phyloP scores from a whole-genome alignment of 1,140 invertebrate species.

The Holcopasites calliopsidis region DNA sequence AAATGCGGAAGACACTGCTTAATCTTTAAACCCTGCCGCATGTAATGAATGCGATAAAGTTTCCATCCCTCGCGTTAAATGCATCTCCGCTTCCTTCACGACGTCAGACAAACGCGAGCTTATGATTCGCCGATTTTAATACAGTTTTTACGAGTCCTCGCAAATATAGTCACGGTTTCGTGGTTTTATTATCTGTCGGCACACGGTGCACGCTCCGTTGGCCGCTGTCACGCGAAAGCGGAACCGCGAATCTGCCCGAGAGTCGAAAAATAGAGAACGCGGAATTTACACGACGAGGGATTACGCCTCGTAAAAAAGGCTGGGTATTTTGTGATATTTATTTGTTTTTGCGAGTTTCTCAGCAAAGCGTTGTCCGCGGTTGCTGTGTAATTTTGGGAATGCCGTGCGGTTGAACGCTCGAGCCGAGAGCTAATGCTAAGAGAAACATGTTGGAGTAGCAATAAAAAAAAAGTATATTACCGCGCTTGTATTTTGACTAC shows the following conservation, averaged over 20 bases:
- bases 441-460: neutral
- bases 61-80: neutral
- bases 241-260: neutral
- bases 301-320: neutral
- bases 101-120: neutral
- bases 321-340: neutral
- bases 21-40: no score
- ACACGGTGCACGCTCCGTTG: constrained; percentile 3
- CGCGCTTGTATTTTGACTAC: neutral
- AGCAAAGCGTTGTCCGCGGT: neutral
- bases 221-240: constrained; percentile 1
- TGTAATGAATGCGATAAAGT: no score
- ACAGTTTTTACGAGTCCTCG: constrained; percentile 17
- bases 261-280: neutral
- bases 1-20: no score
- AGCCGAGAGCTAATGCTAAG: neutral
- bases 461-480: neutral
- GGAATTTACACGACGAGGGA: neutral
- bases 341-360: neutral
- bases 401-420: neutral
- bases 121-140: constrained; percentile 21
- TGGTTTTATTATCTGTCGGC: constrained; percentile 25
- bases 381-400: neutral
- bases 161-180: constrained; percentile 20
- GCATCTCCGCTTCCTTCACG: neutral